A percentile compares a stretch with the other conserved stretches of the same genome.
Conservation (phyloP, 2,888 invertebrate species). For the Ectemnius continuus region DNA sequence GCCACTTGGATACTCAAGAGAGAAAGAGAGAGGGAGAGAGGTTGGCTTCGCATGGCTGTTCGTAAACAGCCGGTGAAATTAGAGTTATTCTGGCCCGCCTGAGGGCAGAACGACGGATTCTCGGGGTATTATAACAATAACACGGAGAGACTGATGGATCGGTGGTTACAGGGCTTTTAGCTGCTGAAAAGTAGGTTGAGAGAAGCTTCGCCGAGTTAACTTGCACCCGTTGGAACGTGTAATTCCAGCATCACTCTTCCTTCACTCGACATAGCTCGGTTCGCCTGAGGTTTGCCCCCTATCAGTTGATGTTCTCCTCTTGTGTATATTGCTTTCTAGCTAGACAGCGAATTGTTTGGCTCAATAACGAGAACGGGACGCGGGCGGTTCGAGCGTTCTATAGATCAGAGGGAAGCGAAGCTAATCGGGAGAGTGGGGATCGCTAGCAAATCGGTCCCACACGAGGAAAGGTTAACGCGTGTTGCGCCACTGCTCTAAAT, state of each 20-base stretch:
- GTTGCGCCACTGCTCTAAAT: constrained; percentile 69
- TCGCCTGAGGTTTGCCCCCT: too few relatives aligned
- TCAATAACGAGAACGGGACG: too few relatives aligned
- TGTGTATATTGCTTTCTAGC: too few relatives aligned
- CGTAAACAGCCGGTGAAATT: neutral
- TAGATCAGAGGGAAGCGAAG: neutral
- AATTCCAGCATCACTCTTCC: constrained; percentile 54
- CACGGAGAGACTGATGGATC: constrained; percentile 21
- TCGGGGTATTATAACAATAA: constrained; percentile 46
- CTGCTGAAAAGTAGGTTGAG: constrained; percentile 22
- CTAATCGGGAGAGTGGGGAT: constrained; percentile 56
- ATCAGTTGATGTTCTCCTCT: too few relatives aligned
- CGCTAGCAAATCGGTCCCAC: constrained; percentile 63
- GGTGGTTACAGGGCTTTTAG: constrained; percentile 31
- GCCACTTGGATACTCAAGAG: neutral
- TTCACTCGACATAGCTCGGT: constrained; percentile 38
- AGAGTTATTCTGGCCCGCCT: neutral
- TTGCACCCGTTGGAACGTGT: constrained; percentile 66
- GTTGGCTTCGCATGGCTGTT: neutral
- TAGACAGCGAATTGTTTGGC: too few relatives aligned
- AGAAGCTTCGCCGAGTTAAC: constrained; percentile 31
- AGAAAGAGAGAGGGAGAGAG: too few relatives aligned
- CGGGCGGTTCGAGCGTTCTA: too few relatives aligned
- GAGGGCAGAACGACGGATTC: neutral
- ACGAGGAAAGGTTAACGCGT: constrained; percentile 67